Percentiles rank a stretch among this genome's conserved stretches.
phyloP scores from a whole-genome alignment of 1,140 invertebrate genomes.

The Asobara japonica region DNA sequence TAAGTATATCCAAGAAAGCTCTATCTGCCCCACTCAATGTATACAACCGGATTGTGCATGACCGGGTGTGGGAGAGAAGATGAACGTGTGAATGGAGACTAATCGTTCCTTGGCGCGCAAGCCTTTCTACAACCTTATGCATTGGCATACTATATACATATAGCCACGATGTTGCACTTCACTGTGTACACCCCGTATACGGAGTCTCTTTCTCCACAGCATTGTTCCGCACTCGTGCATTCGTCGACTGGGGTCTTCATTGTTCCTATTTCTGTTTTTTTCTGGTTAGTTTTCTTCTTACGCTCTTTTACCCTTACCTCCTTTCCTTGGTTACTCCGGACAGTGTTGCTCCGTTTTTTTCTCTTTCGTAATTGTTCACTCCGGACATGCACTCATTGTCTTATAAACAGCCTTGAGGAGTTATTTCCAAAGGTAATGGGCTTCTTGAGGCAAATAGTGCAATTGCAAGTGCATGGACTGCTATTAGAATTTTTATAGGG shows the following conservation, averaged over 20 bases:
- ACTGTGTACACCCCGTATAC: background rate
- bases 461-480: too few relatives aligned
- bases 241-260: background rate
- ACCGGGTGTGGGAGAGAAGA: constrained; percentile 26
- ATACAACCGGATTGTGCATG: background rate
- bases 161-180: background rate
- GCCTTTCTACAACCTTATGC: constrained; percentile 2
- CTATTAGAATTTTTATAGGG: too few relatives aligned
- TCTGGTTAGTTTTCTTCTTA: background rate
- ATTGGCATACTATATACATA: background rate
- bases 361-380: background rate
- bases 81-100: constrained; percentile 43
- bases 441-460: background rate
- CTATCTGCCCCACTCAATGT: background rate
- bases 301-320: background rate
- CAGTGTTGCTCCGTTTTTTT: background rate
- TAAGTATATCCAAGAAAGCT: background rate
- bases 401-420: background rate
- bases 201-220: constrained; percentile 2
- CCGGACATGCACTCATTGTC: constrained; percentile 11
- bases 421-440: background rate
- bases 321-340: background rate
- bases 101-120: constrained; percentile 40
- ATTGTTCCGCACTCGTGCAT: background rate
- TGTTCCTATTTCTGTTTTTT: background rate